Evolutionary conservation across 2,113 vertebrate genomes (phyloP).

Genomic region (Mustelus asterias): DNA sequence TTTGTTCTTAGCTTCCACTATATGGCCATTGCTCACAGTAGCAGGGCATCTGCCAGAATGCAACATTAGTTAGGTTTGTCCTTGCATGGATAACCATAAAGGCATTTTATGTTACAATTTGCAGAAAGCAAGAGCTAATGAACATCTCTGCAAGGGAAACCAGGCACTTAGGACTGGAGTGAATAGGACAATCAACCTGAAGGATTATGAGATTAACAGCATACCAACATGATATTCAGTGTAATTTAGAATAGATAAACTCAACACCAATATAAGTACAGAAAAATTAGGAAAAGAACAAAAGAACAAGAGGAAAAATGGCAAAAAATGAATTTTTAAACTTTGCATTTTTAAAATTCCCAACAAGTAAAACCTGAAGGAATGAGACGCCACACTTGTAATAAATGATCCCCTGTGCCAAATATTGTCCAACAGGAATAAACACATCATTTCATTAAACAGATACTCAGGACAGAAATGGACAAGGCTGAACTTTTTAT

Average conservation of each 20-base stretch:
- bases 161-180: not conserved
- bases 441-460: not conserved
- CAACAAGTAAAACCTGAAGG: not conserved
- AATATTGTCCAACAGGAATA: not conserved
- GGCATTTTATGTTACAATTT: not conserved
- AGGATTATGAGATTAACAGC: not conserved
- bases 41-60: not conserved
- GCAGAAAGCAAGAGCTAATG: not conserved
- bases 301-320: too few species aligned
- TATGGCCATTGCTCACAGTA: not conserved
- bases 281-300: not conserved
- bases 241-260: not conserved
- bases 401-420: not conserved
- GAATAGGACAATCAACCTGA: not conserved
- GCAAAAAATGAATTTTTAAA: not conserved
- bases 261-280: not conserved
- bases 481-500: not conserved
- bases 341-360: not conserved
- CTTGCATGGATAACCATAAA: not conserved
- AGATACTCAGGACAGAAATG: not conserved
- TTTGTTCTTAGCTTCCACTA: not conserved
- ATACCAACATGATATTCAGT: not conserved
- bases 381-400: not conserved
- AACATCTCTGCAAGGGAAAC: not conserved
- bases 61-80: not conserved